phyloP scores from a whole-genome alignment of 2,113 vertebrate genomes.

The Tachycineta bicolor region DNA sequence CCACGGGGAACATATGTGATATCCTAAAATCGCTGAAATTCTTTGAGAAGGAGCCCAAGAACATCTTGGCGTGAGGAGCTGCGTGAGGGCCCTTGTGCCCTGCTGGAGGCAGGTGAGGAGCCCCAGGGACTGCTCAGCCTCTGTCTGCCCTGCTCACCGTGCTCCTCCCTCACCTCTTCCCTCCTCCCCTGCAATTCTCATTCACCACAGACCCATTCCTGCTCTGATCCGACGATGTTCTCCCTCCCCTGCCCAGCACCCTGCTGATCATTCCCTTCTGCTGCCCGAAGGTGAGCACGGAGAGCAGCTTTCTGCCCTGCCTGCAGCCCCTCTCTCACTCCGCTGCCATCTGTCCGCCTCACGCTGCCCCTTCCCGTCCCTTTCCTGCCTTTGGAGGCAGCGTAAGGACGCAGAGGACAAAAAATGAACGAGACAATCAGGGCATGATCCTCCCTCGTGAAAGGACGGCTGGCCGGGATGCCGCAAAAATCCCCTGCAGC shows the following conservation, averaged over 20 bases:
- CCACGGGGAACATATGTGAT: neutral
- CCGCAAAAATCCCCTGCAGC: neutral
- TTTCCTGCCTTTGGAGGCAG: neutral
- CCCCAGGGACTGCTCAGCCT: fast-evolving
- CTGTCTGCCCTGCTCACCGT: neutral
- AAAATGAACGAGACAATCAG: neutral
- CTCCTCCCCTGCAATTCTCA: neutral
- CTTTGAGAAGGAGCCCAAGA: neutral
- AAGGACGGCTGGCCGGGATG: neutral
- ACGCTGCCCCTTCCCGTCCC: neutral
- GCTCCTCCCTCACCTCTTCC: neutral
- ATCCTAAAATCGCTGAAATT: neutral
- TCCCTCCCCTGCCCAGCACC: neutral
- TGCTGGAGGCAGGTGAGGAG: neutral
- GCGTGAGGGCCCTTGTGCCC: neutral
- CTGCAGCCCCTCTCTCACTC: neutral
- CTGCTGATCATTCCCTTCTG: neutral
- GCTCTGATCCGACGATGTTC: neutral
- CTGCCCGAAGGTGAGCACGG: neutral
- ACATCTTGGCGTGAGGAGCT: neutral
- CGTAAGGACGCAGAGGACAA: neutral
- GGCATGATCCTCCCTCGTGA: neutral
- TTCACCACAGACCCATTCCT: neutral
- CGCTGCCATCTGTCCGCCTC: conserved; percentile 5
- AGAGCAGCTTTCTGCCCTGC: neutral